Evolutionary conservation across 2,113 vertebrate genomes (phyloP).

Genomic region (Crypturellus undulatus): DNA sequence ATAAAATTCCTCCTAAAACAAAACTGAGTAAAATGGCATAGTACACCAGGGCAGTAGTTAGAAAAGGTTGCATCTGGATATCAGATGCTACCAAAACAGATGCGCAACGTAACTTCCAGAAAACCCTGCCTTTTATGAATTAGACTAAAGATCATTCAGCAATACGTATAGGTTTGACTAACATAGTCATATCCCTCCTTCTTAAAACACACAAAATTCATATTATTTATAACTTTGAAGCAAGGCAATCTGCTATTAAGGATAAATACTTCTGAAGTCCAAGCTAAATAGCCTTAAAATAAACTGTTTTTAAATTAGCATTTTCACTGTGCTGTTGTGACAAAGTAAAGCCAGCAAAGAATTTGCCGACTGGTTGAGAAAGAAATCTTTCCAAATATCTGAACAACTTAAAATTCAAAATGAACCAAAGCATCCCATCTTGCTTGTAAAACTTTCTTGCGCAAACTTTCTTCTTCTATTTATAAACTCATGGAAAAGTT

Average conservation of each 20-base stretch:
- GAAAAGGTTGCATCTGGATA: not conserved
- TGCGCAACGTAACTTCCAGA: not conserved
- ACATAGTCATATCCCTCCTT: not conserved
- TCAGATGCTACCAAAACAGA: not conserved
- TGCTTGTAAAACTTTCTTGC: conserved; percentile 40
- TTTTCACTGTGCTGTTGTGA: not conserved
- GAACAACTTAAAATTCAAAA: not conserved
- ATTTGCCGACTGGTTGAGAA: not conserved
- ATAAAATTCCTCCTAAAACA: conserved; percentile 13
- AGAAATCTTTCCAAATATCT: conserved; percentile 15
- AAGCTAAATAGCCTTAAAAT: not conserved
- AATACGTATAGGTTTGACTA: not conserved
- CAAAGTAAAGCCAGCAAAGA: conserved; percentile 13
- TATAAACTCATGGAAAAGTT: conserved; percentile 42
- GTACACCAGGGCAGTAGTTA: not conserved
- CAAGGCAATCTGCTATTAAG: not conserved
- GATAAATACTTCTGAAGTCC: conserved; percentile 1
- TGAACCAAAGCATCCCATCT: not conserved
- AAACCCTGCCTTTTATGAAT: conserved; percentile 6
- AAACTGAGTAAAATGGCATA: not conserved
- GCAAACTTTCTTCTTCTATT: not conserved
- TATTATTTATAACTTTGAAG: not conserved
- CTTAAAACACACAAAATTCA: not conserved
- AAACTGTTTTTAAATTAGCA: not conserved
- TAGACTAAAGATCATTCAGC: not conserved